Base-by-base conservation (phyloP, 2,797 vertebrate genomes). In the Acanthurus tractus region DNA sequence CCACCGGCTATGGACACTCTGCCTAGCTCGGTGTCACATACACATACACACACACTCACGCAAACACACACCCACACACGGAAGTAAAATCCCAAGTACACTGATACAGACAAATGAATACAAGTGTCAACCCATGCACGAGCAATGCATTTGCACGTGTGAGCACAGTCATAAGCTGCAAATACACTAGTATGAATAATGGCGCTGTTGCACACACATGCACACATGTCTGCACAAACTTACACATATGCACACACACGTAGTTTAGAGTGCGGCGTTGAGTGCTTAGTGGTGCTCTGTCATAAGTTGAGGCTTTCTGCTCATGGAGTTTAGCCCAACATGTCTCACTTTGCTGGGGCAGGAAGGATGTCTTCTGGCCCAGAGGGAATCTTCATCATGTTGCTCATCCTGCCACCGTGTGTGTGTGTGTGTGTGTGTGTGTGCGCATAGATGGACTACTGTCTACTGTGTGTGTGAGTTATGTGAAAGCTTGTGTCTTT, bases 1-100 rank as follows among this genome's bases (percentile, higher is more conserved):
- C 79, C 89, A 94, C 82, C 81, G 44, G 79, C 86, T 86, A 88
- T 84, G 88, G 91, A 91, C 89, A 88, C 82, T 82, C 84, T 80
- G 88, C 81, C 86, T 70, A 52, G 77, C 82, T 83, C 65, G 80
- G 84, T 89, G 85, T 85, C 86, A 68, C 63, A 70, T 82, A 73
- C 76, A 62, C 78, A 66, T 3, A 34, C 29, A 34, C 29, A 34
- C 29, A 7, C 29, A 34, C 29, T 6, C 29, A 34, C 29, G 29
- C 29, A 34, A 34, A 34, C 29, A 34, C 29, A 68, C 15, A 46
- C 76, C 17, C 64, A 68, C 59, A 52, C 49, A 68, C 38, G 14
- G 23, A 79, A 54, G 68, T 55, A 62, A 52, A 66, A 64, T 70
- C 59, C 63, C 34, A 34, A 79, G 67, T 52, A 65, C 72, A 66